Conservation (phyloP, 1,140 invertebrate species). For the Philotrypesis tridentata region DNA sequence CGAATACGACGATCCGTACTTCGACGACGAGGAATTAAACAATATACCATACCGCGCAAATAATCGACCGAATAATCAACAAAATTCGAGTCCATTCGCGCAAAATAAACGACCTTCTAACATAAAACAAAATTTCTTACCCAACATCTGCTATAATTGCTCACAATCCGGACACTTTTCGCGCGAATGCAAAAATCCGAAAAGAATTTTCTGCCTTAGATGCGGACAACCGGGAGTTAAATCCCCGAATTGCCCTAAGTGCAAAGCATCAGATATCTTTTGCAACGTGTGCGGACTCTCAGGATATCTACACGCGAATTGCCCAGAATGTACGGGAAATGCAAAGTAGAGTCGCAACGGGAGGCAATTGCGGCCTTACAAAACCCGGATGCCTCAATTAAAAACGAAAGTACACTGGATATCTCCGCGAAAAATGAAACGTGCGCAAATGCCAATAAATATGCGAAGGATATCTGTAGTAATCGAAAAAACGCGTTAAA, state of each 20-base stretch:
- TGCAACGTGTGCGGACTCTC: background rate
- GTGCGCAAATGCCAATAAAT: too few species aligned
- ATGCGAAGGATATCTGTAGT: too few species aligned
- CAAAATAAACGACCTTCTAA: too few species aligned
- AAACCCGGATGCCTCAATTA: background rate
- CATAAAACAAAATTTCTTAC: too few species aligned
- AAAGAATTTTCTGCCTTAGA: background rate
- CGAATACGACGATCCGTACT: too few species aligned
- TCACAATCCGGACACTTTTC: background rate
- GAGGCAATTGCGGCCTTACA: background rate
- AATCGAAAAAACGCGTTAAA: too few species aligned
- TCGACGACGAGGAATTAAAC: too few species aligned
- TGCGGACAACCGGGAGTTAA: background rate
- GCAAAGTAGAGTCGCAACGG: background rate
- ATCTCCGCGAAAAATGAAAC: too few species aligned
- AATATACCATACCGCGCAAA: too few species aligned
- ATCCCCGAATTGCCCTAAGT: background rate
- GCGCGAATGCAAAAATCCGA: background rate
- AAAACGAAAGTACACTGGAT: background rate
- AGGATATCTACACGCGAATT: background rate
- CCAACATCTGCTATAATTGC: background rate
- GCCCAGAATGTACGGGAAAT: background rate
- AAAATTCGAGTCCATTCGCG: too few species aligned
- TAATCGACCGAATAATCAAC: too few species aligned
- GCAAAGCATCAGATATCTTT: background rate